Base-by-base conservation (phyloP, 2,888 invertebrate species). In the Caenorhabditis afra region DNA sequence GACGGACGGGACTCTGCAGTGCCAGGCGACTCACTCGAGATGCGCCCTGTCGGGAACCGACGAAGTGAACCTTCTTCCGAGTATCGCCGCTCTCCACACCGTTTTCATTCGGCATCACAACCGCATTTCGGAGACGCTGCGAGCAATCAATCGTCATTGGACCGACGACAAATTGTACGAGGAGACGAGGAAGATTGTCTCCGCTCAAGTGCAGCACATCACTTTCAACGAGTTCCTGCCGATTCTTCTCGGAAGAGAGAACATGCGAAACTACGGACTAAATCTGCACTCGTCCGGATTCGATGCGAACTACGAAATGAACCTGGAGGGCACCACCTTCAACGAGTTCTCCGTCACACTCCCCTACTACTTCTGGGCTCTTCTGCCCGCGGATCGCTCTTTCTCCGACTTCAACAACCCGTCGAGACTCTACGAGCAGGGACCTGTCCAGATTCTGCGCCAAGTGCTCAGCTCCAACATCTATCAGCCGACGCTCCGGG, bases 311-410 rank as follows among this genome's bases (percentile, higher is more conserved):
- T 95, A 95, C 90, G 93, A 94, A 89, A 91, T 93, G 83, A 75
- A 91, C 0, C 92, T 94, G 5, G 93, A 96, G 90, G 93, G 95
- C 0, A 92, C 93, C 11, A 93, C 95, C 2, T 71, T 74, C 50
- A 79, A 81, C 52, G 88, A 89, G 58, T 89, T 89, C 58, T 85
- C 88, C 7, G 79, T 83, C 10, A 79, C 86, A n/a, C 78, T 87
- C 50, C 83, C 87, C 11, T 83, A 86, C 52, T 81, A 83, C 52
- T 66, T 81, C 50, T 86, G 86, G 86, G 55, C 79, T 16, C 67
- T 86, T 22, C 73, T 85, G 3, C 86, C 86, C 5, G 58, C 74
- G 35, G 82, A 83, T 41, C 52, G 74, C 4, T 57, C 88, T 11
- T 85, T 82, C 55, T 85, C 85, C 10, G 65, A 83, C 41, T 89